Conservation (phyloP, 2,113 vertebrate species). For the Brienomyrus brachyistius region DNA sequence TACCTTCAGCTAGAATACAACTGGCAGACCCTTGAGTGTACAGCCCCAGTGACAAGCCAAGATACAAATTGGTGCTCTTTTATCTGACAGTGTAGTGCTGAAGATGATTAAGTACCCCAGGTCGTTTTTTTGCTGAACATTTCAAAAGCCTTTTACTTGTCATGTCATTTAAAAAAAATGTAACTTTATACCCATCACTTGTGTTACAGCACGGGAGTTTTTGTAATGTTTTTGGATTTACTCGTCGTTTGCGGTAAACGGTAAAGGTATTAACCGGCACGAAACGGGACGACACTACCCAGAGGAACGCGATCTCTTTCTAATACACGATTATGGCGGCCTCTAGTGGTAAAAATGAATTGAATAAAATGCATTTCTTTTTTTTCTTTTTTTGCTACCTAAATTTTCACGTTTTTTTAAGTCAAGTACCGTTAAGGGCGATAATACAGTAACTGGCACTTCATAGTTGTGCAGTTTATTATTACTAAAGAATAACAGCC, state of each 20-base stretch:
- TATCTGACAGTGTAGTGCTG: not conserved
- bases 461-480: not conserved
- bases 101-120: not conserved
- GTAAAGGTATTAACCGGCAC: not conserved
- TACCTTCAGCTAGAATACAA: not conserved
- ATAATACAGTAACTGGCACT: not conserved
- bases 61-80: not conserved
- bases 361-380: not conserved
- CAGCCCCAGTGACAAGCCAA: not conserved
- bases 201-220: not conserved
- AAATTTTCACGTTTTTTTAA: not conserved
- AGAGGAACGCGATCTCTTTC: not conserved
- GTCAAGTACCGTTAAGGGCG: not conserved
- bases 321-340: not conserved
- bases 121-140: not conserved
- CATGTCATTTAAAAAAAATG: not conserved
- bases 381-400: not conserved
- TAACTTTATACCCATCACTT: not conserved
- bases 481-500: not conserved
- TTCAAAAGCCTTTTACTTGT: not conserved
- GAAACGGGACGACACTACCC: not conserved
- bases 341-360: conserved; percentile 1
- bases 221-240: not conserved
- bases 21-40: not conserved
- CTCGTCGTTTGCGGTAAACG: not conserved